Base-by-base conservation (phyloP, 2,113 vertebrate species). In the Bettongia penicillata region DNA sequence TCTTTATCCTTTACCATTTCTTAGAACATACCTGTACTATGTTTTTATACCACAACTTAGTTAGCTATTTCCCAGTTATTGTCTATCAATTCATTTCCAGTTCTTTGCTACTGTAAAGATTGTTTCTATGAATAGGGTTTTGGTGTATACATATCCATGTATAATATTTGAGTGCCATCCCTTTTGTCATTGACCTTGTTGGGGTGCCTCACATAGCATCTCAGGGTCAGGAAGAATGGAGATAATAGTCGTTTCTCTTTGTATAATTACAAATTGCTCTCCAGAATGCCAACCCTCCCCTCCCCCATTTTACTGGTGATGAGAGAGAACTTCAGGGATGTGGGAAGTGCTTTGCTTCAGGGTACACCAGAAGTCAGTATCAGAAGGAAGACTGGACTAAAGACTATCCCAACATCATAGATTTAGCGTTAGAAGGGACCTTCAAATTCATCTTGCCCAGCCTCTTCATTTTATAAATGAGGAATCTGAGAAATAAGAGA, bases 271-370 rank as follows among this genome's bases (percentile, higher is more conserved):
- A n/a, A 14, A n/a, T n/a, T 19, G 37, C 12, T 77, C 37, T 77
- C 61, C 14, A 68, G 61, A 68, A 68, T 68, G 61, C 12, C 25
- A 57, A 10, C 55, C 9, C 26, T n/a, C 31, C 31, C 2, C 31
- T 68, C 31, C 2, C 31, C n/a, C 12, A n/a, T 68, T 94, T 92
- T 14, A 43, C 14, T 57, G 19, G 93, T 93, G 90, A 51, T 0
- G 11, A 50, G 61, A 91, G 91, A 90, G 90, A 96, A 90, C 89
- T 51, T 8, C 22, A 55, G 37, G 53, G 91, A 90, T 24, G 92
- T 91, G 84, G 43, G 48, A 93, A 84, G 95, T 37, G 94, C 93
- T 52, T 91, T 50, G 12, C 31, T n/a, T 68, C 31, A 68, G 12
- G 4, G 12, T 16, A 16, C 37, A 22, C n/a, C 16, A 22, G 68